phyloP scores from a whole-genome alignment of 2,888 invertebrate genomes.

The Cheilosia scutellata region DNA sequence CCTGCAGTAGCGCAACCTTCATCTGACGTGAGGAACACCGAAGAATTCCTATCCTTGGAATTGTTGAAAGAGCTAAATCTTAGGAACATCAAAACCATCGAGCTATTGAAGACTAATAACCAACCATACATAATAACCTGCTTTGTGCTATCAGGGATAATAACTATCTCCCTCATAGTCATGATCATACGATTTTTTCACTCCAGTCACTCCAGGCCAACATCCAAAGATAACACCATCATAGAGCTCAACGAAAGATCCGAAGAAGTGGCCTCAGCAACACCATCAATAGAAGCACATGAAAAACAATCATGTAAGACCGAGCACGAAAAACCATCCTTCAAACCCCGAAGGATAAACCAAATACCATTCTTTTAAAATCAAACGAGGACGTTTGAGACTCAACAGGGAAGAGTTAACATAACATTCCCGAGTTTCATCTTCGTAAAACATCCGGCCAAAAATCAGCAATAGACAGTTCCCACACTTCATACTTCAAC shows the following conservation, averaged over 20 bases:
- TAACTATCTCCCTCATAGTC: conserved; percentile 11
- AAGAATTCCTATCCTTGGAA: conserved; percentile 24
- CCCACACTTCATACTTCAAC: too few relatives aligned
- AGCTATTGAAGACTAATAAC: conserved; percentile 11
- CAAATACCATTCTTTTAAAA: conserved; percentile 16
- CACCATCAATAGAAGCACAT: not conserved
- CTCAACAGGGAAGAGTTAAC: conserved; percentile 22
- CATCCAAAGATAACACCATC: conserved; percentile 7
- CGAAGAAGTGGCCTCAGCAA: conserved; percentile 1
- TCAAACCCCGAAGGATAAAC: conserved; percentile 11
- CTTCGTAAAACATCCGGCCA: too few relatives aligned
- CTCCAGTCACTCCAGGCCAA: not conserved
- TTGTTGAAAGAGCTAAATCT: conserved; percentile 16
- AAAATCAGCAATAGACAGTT: too few relatives aligned
- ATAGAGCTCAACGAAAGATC: conserved; percentile 19
- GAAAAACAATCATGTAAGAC: conserved; percentile 1
- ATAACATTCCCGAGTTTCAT: not conserved
- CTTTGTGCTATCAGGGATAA: conserved; percentile 12
- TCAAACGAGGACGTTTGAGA: conserved; percentile 13
- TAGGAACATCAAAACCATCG: conserved; percentile 7
- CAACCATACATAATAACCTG: conserved; percentile 16
- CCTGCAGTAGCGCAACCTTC: conserved; percentile 20
- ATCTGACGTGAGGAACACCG: conserved; percentile 4
- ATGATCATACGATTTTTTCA: not conserved
- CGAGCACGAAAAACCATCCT: conserved; percentile 7